phyloP scores from a whole-genome alignment of 2,888 invertebrate genomes.

The Ichneumoninae sp. region DNA sequence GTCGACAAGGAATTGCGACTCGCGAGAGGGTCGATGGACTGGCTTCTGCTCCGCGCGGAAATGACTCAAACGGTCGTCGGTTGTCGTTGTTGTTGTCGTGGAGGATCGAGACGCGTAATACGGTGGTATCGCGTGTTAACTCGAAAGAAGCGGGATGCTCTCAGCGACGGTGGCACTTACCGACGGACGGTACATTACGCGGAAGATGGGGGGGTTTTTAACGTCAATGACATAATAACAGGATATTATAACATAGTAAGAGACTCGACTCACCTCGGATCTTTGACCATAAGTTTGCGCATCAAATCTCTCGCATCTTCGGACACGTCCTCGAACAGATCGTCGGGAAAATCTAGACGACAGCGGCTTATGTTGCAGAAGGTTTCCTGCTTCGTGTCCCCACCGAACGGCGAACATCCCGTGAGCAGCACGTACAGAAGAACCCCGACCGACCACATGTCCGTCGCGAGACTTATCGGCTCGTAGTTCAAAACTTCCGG shows the following conservation, averaged over 20 bases:
- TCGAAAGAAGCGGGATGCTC: constrained; percentile 51
- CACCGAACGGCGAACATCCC: constrained; percentile 98
- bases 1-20: constrained; percentile 23
- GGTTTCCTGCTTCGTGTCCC: constrained; percentile 98
- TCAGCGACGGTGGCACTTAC: neutral
- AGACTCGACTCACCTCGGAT: constrained; percentile 90
- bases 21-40: constrained; percentile 52
- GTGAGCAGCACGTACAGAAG: constrained; percentile 96
- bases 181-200: constrained; percentile 15
- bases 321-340: constrained; percentile 95
- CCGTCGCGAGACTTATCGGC: constrained; percentile 96
- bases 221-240: constrained; percentile 1
- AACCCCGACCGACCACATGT: constrained; percentile 99
- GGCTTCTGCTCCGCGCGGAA: constrained; percentile 38
- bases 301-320: constrained; percentile 96
- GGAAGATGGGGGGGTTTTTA: neutral
- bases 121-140: constrained; percentile 26
- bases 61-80: constrained; percentile 23
- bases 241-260: neutral
- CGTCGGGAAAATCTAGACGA: constrained; percentile 96
- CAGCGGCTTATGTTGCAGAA: constrained; percentile 98
- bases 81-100: constrained; percentile 28
- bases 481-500: constrained; percentile 98
- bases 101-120: constrained; percentile 15
- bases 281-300: constrained; percentile 93